Evolutionary conservation across 2,797 vertebrate species (phyloP).

Genomic region (Decapterus maruadsi): DNA sequence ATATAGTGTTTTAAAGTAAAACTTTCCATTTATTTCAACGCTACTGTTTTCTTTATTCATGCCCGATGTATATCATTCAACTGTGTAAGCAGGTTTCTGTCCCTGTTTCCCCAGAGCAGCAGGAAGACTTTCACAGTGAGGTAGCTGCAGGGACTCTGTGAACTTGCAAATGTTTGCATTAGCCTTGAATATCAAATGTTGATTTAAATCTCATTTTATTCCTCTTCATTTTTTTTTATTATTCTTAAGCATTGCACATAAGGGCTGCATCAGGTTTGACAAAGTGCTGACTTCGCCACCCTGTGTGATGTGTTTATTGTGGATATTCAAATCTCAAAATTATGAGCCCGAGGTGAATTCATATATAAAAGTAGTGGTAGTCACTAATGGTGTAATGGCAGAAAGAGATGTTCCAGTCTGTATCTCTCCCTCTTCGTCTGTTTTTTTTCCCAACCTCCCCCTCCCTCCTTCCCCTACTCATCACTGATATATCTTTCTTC

Average conservation of each 20-base stretch:
- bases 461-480: slow-evolving; percentile 50
- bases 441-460: slow-evolving; percentile 66
- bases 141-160: background rate
- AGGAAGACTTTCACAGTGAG: slow-evolving; percentile 9
- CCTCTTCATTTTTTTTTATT: background rate
- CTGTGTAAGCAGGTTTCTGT: background rate
- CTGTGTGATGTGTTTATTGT: slow-evolving; percentile 34
- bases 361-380: slow-evolving; percentile 18
- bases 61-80: background rate
- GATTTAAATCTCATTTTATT: slow-evolving; percentile 17
- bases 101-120: background rate
- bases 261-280: slow-evolving; percentile 2
- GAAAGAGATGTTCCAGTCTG: slow-evolving; percentile 66
- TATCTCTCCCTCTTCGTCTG: slow-evolving; percentile 61
- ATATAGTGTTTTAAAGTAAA: background rate
- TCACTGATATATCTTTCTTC: slow-evolving; percentile 73
- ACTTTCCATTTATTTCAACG: too few species aligned
- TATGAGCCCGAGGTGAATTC: slow-evolving; percentile 21
- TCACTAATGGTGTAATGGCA: slow-evolving; percentile 27
- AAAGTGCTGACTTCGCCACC: slow-evolving; percentile 24
- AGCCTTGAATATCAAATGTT: slow-evolving; percentile 30
- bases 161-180: slow-evolving; percentile 40
- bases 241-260: slow-evolving; percentile 8
- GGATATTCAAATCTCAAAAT: background rate
- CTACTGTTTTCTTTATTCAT: background rate